These are phyloP conservation scores for Emydura subglobosa DNA, from an alignment of 2,113 vertebrate genomes.

Conservation along the genomic window DNA sequence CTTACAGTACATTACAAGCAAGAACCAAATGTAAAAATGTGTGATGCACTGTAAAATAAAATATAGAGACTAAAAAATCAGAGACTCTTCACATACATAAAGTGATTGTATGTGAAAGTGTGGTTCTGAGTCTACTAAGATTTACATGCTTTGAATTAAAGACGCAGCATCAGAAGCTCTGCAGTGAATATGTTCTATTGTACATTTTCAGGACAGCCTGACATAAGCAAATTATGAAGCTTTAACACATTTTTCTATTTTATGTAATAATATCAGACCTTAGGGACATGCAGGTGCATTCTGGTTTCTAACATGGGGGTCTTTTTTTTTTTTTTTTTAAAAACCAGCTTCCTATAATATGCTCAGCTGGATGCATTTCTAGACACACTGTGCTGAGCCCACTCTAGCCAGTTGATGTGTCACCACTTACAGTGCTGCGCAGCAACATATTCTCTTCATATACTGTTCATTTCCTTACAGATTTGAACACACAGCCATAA, in stretches of 20 bases:
- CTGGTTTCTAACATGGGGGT: not conserved
- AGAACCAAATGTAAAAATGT: not conserved
- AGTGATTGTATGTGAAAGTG: not conserved
- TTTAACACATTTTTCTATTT: not conserved
- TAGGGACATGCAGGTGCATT: not conserved
- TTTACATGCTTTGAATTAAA: not conserved
- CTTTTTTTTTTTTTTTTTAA: not conserved
- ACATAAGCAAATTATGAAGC: not conserved
- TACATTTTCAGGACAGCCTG: not conserved
- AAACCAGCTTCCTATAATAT: not conserved
- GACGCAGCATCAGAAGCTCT: not conserved
- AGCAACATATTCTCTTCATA: not conserved
- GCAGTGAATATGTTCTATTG: not conserved
- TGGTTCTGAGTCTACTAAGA: not conserved
- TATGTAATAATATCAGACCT: not conserved
- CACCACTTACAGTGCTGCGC: not conserved
- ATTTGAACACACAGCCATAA: not conserved
- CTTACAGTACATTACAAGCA: not conserved
- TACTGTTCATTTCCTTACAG: not conserved
- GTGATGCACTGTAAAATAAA: not conserved
- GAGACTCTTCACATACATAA: not conserved
- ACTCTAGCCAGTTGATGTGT: not conserved
- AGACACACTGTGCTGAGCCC: not conserved
- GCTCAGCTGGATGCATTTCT: not conserved
- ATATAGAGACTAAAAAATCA: not conserved